Evolutionary conservation across 2,797 vertebrate genomes (phyloP).

Genomic region (Tragelaphus oryx): DNA sequence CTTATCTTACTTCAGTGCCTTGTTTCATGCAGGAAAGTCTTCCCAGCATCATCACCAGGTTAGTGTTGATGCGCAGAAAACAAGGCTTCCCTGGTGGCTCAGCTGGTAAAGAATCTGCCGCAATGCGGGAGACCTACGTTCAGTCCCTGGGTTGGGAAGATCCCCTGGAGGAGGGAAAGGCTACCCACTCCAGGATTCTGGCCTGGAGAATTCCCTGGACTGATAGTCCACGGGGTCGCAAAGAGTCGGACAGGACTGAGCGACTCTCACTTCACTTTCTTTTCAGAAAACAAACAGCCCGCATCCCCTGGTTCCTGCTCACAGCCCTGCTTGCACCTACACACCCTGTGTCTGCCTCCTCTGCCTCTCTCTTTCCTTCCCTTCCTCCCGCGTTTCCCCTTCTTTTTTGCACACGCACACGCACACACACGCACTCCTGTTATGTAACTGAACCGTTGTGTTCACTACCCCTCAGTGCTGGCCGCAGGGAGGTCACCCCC

Average conservation of each 20-base stretch:
- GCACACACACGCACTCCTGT: too few relatives aligned
- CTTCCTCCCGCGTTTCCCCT: too few relatives aligned
- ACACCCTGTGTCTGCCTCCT: rapidly evolving
- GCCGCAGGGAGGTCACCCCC: not conserved
- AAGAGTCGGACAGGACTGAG: not conserved
- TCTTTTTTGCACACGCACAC: too few relatives aligned
- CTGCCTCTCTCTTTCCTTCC: not conserved
- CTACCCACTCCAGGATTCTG: not conserved
- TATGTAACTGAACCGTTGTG: not conserved
- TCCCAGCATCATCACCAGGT: not conserved
- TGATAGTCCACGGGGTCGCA: not conserved
- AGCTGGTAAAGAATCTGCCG: rapidly evolving
- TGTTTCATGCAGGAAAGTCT: not conserved
- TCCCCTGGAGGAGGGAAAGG: not conserved
- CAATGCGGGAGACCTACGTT: rapidly evolving
- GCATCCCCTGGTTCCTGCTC: not conserved
- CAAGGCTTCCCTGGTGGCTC: not conserved
- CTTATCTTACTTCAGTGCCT: not conserved
- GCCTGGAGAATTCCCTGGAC: not conserved
- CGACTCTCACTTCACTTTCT: not conserved
- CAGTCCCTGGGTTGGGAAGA: not conserved
- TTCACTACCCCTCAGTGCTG: not conserved
- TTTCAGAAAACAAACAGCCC: not conserved
- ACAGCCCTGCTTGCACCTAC: not conserved
- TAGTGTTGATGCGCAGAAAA: not conserved